Evolutionary conservation across 92 coral and sea anemone species (phyloP), one percentile per base, ranked within the genome.

Genomic region (Isaurus tuberculatus): DNA sequence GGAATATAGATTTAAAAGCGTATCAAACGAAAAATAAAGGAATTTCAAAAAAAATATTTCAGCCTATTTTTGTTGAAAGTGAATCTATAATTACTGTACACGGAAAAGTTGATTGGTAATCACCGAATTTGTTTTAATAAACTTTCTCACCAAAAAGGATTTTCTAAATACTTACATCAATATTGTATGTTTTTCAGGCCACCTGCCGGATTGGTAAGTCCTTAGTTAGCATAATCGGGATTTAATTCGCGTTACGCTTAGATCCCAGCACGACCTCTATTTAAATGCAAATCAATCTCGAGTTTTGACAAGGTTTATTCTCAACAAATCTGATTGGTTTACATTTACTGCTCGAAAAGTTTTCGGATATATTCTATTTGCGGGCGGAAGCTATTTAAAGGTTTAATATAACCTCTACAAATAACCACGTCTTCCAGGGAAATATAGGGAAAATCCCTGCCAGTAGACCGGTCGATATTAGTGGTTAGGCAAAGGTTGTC

Each of bases 111-210:
- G 53, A 58, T 33, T 77, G 25, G 33, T 36, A 60, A 77, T 77
- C 82, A 34, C 34, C 20, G 34, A 57, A 58, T 33, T 32, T 25
- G 66, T 42, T 31, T 33, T 58, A 32, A 13, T 36, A 34, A 25
- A 25, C 23, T 60, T 58, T 58, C 55, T 23, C n/a, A 33, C 70
- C 70, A 65, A 57, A 48, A n/a, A 77, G 70, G 82, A 36, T 58
- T 57, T 77, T 77, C 80, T n/a, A 58, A 75, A 77, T 65, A 77
- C 69, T 33, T 20, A 32, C 70, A 77, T 77, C 55, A 77, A 77
- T 77, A 61, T 77, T 77, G 5, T 22, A 60, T 58, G 82, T 14
- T 14, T 34, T 4, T 8, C 14, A 27, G 2, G 69, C 2, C 48
- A 77, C 82, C 82, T 77, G 82, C 44, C 15, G 55, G 34, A 32